Conservation (phyloP, 1,140 invertebrate genomes). For the Bombus ignitus region DNA sequence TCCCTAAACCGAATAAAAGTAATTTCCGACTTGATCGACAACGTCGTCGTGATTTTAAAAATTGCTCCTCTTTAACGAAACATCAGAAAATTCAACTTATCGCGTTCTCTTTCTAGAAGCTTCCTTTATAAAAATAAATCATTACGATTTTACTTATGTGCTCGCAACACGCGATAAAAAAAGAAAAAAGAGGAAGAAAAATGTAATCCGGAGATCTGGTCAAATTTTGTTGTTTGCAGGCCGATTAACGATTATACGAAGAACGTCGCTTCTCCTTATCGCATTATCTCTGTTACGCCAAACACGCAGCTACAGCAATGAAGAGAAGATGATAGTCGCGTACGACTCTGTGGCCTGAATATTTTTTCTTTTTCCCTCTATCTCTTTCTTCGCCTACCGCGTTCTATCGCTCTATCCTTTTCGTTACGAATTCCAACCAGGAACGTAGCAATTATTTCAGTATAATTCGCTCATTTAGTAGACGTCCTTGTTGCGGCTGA, state of each 20-base stretch:
- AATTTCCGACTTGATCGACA: too few species aligned
- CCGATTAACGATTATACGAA: neutral
- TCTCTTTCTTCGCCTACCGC: neutral
- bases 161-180: too few species aligned
- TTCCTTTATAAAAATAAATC: neutral
- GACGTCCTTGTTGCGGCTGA: slow-evolving; percentile 74
- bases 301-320: neutral
- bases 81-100: too few species aligned
- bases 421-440: slow-evolving; percentile 48
- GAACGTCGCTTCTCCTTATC: neutral
- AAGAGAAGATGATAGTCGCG: slow-evolving; percentile 8
- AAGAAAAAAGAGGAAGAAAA: too few species aligned
- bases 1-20: too few species aligned
- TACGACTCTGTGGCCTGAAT: neutral
- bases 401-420: slow-evolving; percentile 13
- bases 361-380: neutral
- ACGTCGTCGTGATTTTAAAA: too few species aligned
- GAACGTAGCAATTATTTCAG: slow-evolving; percentile 72
- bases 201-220: neutral
- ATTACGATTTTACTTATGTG: neutral
- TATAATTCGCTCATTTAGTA: slow-evolving; percentile 76
- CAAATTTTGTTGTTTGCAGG: neutral
- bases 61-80: too few species aligned
- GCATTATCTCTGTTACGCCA: neutral
- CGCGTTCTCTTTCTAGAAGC: too few species aligned